Conservation (phyloP, 2,888 invertebrate species). For the Eumerus sabulonum region DNA sequence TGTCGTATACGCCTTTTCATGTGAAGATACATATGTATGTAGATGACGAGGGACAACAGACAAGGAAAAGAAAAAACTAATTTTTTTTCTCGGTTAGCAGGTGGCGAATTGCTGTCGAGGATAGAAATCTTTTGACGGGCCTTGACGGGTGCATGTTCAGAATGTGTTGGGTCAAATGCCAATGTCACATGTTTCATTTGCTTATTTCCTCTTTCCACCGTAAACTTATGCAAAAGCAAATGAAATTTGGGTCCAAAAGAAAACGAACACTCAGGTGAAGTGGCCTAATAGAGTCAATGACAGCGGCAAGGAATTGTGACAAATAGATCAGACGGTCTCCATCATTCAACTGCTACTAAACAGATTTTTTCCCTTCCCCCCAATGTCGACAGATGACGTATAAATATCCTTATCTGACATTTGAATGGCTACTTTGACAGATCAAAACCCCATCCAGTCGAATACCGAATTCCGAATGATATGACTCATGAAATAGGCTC, state of each 20-base stretch:
- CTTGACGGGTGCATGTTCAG: conserved; percentile 49
- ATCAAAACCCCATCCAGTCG: too few relatives aligned
- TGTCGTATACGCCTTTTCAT: background rate
- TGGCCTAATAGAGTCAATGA: background rate
- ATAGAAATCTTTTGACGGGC: conserved; percentile 24
- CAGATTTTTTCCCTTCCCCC: background rate
- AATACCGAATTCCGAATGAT: background rate
- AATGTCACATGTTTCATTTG: conserved; percentile 29
- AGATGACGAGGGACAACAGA: conserved; percentile 11
- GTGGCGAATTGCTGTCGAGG: conserved; percentile 45
- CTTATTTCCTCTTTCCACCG: background rate
- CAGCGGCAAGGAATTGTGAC: background rate
- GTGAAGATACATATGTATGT: conserved; percentile 5
- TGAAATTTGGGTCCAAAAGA: background rate
- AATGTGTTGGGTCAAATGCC: conserved; percentile 56
- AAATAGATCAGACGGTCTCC: background rate
- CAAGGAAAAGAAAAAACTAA: conserved; percentile 24
- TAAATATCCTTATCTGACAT: too few relatives aligned
- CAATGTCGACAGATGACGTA: background rate
- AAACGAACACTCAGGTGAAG: too few relatives aligned
- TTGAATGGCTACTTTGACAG: too few relatives aligned
- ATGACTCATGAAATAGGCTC: conserved; percentile 33
- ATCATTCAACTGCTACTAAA: background rate
- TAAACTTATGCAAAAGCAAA: conserved; percentile 4
- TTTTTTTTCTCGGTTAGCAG: conserved; percentile 40